Evolutionary conservation across 1,140 invertebrate species (phyloP), one percentile per base, ranked within the genome.

Genomic region (Drosophila obscura): DNA sequence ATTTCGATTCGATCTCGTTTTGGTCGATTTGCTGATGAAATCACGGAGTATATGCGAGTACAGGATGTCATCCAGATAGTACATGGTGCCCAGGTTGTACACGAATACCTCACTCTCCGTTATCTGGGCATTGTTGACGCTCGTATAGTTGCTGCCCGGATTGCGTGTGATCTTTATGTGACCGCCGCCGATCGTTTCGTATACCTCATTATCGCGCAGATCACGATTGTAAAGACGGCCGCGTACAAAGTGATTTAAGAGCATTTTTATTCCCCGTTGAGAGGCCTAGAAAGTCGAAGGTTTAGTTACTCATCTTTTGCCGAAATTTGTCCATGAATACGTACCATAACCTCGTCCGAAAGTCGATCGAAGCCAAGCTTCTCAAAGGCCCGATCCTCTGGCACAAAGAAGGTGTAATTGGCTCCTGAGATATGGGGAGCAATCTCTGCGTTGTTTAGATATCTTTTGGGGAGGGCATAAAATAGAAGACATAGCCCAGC

Each of bases 331-430:
- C 15, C 28, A 22, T 1, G 16, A 5, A 41, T n/a, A 79, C 82
- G 50, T 72, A 79, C 90, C 55, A 94, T 87, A 73, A 94, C 93
- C 73, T 94, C 93, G 77, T 94, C 94, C 3, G 94, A 93, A 64
- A 93, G 92, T 63, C 92, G 90, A 62, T 93, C 93, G 26, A 94
- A 92, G 26, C 94, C 93, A 16, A 93, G 71, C 57, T 92, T 91
- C 69, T 94, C 92, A 67, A 95, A 94, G n/a, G 94, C 94, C 5
- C 91, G 91, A 84, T 94, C 94, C 8, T 91, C 93, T 3, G 94
- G 94, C 52, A 94, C 94, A 78, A 95, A 94, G 78, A 94, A 94
- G 1, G 94, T 94, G 84, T 95, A 95, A 50, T 93, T 94, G 65
- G 93, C 92, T 7, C 94, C 93, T 4, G 93, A 93, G 52, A 94